These are phyloP conservation scores for Coregonus clupeaformis DNA, from an alignment of 2,113 vertebrate genomes.

Conservation along the genomic window DNA sequence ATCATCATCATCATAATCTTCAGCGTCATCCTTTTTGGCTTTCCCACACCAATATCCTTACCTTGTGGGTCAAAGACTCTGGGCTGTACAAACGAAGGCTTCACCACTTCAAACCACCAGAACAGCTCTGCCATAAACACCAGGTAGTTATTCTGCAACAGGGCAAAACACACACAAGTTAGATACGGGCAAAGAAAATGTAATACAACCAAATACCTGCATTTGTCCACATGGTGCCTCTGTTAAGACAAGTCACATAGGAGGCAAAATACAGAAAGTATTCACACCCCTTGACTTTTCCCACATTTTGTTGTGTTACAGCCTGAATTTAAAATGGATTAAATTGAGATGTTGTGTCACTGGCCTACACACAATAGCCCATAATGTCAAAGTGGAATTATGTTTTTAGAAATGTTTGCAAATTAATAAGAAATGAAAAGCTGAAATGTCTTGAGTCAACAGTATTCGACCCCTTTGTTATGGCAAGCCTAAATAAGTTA, in stretches of 20 bases:
- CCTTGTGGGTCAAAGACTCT: constrained; percentile 80
- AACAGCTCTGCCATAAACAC: constrained; percentile 99
- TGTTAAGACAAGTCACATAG: constrained; percentile 14
- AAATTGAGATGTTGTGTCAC: no score
- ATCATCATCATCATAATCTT: not conserved
- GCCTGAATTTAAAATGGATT: no score
- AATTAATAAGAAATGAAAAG: no score
- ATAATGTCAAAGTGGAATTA: no score
- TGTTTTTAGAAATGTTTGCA: no score
- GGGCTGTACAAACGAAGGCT: constrained; percentile 92
- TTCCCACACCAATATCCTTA: constrained; percentile 44
- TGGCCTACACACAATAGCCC: no score
- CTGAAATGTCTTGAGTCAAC: no score
- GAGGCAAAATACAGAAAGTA: not conserved
- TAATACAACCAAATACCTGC: not conserved
- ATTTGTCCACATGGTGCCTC: constrained; percentile 15
- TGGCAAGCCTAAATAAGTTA: no score
- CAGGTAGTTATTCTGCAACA: constrained; percentile 90
- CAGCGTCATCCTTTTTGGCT: not conserved
- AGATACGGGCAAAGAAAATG: constrained; percentile 10
- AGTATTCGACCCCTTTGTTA: no score
- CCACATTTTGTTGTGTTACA: no score
- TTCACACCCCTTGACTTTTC: no score
- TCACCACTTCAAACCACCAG: constrained; percentile 99
- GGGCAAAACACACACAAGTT: constrained; percentile 3